Percentiles rank a stretch among this genome's conserved stretches.
phyloP scores from a whole-genome alignment of 30 jellyfish, hydroid and myxozoan genomes.

The Turritopsis rubra region DNA sequence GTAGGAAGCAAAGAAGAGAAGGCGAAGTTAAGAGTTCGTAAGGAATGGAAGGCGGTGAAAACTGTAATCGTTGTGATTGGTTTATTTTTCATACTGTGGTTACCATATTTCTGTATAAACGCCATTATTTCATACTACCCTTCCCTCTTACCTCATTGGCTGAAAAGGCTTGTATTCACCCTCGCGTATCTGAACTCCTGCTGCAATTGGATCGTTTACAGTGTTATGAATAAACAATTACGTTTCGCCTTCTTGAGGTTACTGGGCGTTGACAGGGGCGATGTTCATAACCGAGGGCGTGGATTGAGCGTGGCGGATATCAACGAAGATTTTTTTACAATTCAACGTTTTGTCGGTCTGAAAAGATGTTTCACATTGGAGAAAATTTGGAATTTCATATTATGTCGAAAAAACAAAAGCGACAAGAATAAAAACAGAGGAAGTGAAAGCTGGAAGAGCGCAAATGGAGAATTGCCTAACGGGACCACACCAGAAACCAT shows the following conservation, averaged over 20 bases:
- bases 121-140: constrained; percentile 60
- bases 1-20: constrained; percentile 21
- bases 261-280: background rate
- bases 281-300: background rate
- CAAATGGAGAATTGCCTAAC: no score
- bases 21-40: constrained; percentile 29
- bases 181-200: constrained; percentile 61
- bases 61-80: constrained; percentile 73
- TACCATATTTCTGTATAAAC: constrained; percentile 60
- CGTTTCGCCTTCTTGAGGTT: constrained; percentile 54
- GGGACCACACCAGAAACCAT: no score
- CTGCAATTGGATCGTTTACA: constrained; percentile 79
- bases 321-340: background rate
- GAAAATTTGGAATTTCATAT: background rate
- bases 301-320: background rate
- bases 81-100: constrained; percentile 62
- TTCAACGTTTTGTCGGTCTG: background rate
- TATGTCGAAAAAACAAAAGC: background rate
- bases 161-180: constrained; percentile 51
- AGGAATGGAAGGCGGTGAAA: constrained; percentile 74
- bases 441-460: no score
- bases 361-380: background rate
- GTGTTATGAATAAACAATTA: constrained; percentile 67
- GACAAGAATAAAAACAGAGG: no score
- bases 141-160: constrained; percentile 29